Evolutionary conservation across 2,113 vertebrate genomes (phyloP), one percentile per base, ranked within the genome.

Genomic region (Perccottus glenii): DNA sequence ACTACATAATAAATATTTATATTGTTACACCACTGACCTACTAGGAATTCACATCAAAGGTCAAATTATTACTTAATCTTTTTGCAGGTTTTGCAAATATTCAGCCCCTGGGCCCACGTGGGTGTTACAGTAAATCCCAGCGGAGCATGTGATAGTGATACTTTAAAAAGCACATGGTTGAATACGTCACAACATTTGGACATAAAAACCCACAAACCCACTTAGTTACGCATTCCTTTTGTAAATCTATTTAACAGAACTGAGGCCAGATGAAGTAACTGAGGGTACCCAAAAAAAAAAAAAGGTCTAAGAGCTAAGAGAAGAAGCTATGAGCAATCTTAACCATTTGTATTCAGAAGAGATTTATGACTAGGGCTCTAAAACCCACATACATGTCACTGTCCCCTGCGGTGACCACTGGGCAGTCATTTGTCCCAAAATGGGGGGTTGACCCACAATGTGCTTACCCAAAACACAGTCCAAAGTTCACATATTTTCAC

Each of bases 221-320:
- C 42, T 72, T 75, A n/a, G 70, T 64, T 77, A 58, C 75, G 77
- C 78, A 73, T 80, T 77, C 72, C 61, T 62, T 10, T 8, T 10
- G 10, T 82, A 74, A 27, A 83, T 86, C 53, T 59, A 16, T 80
- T 84, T 67, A 67, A 58, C 53, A 70, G 44, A 78, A 62, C 32
- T 59, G 14, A 70, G 42, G 60, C 4, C 60, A 80, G 38, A 56
- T 43, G 6, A 43, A 43, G 10, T 60, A 7, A 51, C 16, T 33
- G 6, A 57, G 72, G 38, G 63, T 36, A 9, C 0, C 0, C 19
- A 62, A 57, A 4, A 2, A 3, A 63, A n/a, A n/a, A n/a, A n/a
- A n/a, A n/a, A n/a, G n/a, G n/a, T n/a, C n/a, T n/a, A n/a, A 27
- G 19, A 27, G 19, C 19, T 27, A 27, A 27, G 19, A 14, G 11